These are phyloP conservation scores for Miniopterus natalensis DNA, from an alignment of 2,113 vertebrate genomes.

Conservation along the genomic window DNA sequence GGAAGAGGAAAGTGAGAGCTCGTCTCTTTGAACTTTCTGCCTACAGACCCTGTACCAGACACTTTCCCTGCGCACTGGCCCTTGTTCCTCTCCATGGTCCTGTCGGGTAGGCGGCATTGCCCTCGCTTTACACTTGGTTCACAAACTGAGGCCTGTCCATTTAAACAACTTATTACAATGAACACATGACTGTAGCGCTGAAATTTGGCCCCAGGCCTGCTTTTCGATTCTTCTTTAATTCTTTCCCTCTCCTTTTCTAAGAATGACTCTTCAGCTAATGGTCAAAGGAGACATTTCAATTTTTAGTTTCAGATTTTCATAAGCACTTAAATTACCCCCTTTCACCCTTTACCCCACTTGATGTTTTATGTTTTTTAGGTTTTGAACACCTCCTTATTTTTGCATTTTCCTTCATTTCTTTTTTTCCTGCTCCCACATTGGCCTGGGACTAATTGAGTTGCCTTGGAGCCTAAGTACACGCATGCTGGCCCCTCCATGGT, in stretches of 20 bases:
- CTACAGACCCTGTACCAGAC: background rate
- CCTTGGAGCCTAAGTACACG: background rate
- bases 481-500: background rate
- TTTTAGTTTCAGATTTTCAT: slow-evolving; percentile 17
- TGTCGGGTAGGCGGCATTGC: background rate
- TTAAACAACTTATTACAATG: background rate
- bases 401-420: background rate
- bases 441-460: background rate
- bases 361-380: background rate
- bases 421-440: background rate
- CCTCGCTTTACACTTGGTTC: background rate
- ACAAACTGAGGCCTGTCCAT: background rate
- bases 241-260: background rate
- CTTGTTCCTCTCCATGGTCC: background rate
- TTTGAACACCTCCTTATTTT: background rate
- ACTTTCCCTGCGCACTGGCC: background rate
- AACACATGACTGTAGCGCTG: background rate
- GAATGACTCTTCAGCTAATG: background rate
- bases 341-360: background rate
- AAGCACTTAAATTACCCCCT: background rate
- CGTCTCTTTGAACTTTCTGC: background rate
- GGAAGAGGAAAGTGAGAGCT: background rate
- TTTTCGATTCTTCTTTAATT: background rate
- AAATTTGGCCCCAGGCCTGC: background rate
- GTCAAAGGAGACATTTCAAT: background rate